Evolutionary conservation across 92 coral and sea anemone species (phyloP), one percentile per base, ranked within the genome.

Genomic region (Epizoanthus fatuus): DNA sequence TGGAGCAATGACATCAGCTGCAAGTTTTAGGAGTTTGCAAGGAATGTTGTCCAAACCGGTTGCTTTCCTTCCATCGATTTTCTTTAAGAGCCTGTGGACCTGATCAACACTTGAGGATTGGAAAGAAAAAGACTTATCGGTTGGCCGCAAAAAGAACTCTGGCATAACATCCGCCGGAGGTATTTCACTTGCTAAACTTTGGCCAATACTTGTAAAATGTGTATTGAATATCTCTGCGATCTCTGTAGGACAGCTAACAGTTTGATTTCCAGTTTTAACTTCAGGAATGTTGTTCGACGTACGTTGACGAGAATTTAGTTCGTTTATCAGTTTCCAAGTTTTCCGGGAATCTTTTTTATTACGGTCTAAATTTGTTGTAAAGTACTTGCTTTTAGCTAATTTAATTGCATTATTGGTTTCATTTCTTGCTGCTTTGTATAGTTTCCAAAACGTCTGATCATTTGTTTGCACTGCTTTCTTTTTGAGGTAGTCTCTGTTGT

Each of bases 321-420:
- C 80, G 5, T 74, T 74, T 3, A 74, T 74, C 20, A 64, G 62
- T 8, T 63, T 63, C 90, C 86, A 86, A 4, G 90, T 87, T 71
- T 87, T 70, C 3, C 87, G 72, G 25, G 81, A 64, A 38, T 80
- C 69, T 8, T 40, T 58, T 68, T 63, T 87, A 17, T 57, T 80
- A 7, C 14, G 58, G n/a, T 74, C 81, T 71, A 87, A 66, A 29
- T 29, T 29, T 29, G 35, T 29, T 29, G 35, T 29, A 29, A 29
- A 29, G 35, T 29, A 29, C 35, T 29, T 29, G 35, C 35, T 29
- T 29, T 29, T 29, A 29, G 35, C 35, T 29, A 29, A 29, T 29
- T 29, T 1, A 29, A 29, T 29, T 29, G 35, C 83, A 60, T 87
- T 87, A 32, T 81, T 81, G 22, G 65, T 81, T 49, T 71, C 56